A percentile compares a stretch with the other conserved stretches of the same genome.
Conservation (phyloP, 1,140 invertebrate genomes). For the Ips typographus region DNA sequence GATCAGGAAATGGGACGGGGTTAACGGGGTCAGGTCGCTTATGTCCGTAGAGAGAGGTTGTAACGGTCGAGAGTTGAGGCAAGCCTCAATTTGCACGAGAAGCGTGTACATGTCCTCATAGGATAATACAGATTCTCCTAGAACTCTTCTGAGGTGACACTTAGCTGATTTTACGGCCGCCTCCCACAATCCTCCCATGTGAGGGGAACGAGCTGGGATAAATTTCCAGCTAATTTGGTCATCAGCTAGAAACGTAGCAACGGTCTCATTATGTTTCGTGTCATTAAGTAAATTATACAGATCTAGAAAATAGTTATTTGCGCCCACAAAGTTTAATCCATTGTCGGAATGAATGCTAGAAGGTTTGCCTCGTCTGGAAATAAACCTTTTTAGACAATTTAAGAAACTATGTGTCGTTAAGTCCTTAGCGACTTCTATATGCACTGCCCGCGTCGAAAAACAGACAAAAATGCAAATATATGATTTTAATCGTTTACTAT, state of each 20-base stretch:
- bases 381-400: conserved; percentile 46
- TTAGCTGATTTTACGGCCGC: too few relatives aligned
- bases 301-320: conserved; percentile 17
- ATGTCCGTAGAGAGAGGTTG: too few relatives aligned
- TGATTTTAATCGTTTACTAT: conserved; percentile 23
- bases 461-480: conserved; percentile 44
- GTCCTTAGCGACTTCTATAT: conserved; percentile 50
- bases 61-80: too few relatives aligned
- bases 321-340: conserved; percentile 48
- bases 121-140: too few relatives aligned
- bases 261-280: conserved; percentile 3
- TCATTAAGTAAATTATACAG: conserved; percentile 9
- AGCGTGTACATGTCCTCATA: too few relatives aligned
- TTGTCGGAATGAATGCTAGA: conserved; percentile 44
- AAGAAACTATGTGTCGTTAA: conserved; percentile 50
- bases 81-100: too few relatives aligned
- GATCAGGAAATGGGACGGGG: too few relatives aligned
- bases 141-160: too few relatives aligned
- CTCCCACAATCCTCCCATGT: too few relatives aligned
- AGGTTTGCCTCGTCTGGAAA: conserved; percentile 46
- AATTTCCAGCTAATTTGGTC: conserved; percentile 47
- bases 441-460: conserved; percentile 48
- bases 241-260: conserved; percentile 63
- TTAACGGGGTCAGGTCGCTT: too few relatives aligned
- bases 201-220: too few relatives aligned